phyloP scores from a whole-genome alignment of 2,113 vertebrate species.

The Suncus etruscus region DNA sequence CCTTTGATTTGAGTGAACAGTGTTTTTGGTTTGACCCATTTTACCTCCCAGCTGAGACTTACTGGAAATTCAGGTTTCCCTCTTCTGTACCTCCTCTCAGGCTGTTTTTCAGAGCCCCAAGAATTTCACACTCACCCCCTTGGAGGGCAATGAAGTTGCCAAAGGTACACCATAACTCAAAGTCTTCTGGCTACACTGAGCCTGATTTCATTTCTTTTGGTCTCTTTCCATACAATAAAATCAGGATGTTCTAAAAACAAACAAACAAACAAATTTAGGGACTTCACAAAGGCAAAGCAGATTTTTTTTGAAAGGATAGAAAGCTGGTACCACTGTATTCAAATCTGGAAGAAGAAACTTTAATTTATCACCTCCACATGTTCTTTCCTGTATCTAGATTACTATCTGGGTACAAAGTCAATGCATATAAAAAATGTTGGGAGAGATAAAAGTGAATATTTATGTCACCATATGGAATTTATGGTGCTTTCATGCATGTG shows the following conservation, averaged over 20 bases:
- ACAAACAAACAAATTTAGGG: conserved; percentile 8
- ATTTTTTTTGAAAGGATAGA: conserved; percentile 5
- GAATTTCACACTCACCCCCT: neutral
- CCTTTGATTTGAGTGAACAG: conserved; percentile 62
- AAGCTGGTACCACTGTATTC: neutral
- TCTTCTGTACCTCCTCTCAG: neutral
- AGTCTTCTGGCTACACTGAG: neutral
- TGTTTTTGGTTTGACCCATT: conserved; percentile 15
- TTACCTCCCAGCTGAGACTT: conserved; percentile 54
- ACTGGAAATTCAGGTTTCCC: neutral
- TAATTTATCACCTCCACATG: neutral
- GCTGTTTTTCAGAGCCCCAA: neutral
- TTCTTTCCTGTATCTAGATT: neutral
- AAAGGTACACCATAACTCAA: neutral
- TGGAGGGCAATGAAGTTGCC: neutral
- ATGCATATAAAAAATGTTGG: neutral
- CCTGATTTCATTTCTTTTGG: neutral
- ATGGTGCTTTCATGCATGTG: neutral
- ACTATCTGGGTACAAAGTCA: neutral
- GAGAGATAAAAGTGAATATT: neutral
- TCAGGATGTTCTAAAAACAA: neutral
- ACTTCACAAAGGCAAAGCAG: conserved; percentile 40
- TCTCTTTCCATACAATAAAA: conserved; percentile 4
- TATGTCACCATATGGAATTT: neutral
- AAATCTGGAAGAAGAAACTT: conserved; percentile 14